Base-by-base conservation (phyloP, 2,113 vertebrate genomes). In the Cyprinus carpio region DNA sequence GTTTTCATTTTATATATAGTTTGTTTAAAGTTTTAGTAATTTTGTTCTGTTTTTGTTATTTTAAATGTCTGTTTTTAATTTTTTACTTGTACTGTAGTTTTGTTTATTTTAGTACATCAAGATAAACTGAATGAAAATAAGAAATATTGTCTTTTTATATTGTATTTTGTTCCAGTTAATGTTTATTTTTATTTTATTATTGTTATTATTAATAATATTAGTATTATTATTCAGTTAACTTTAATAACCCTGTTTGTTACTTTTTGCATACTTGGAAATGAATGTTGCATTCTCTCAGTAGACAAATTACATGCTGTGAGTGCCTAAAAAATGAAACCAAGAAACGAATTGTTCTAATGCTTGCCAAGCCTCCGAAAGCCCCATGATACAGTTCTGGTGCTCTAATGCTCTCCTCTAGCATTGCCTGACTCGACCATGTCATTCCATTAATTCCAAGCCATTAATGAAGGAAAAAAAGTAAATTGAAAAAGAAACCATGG, bases 371-470 rank as follows among this genome's bases (percentile, higher is more conserved):
- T 86, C 31, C 56, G 81, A 46, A 60, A 72, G 84, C 51, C 37
- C 60, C 85, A 85, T 86, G 87, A 81, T 82, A 64, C 81, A 85
- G 87, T 72, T 18, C 43, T 49, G 87, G 85, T 81, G 85, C 86
- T 80, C 80, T 88, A 89, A 87, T 87, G 56, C 72, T 85, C 49
- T 87, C 67, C 65, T 16, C 51, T 69, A 81, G 75, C 29, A 65
- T 85, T 83, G 90, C 90, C 84, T 87, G 89, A 86, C 89, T 80
- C 58, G 81, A 84, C 87, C 86, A 87, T 91, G 82, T 87, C 82
- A 85, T 93, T 91, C 89, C 91, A 94, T 94, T 93, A 92, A 93
- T 93, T 92, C 90, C 87, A 82, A 83, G 46, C 90, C 94, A 93
- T 94, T 94, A 93, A 94, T 94, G 91, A 93, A 91, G 56, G n/a